phyloP scores from a whole-genome alignment of 2,888 invertebrate genomes.

The Dyspetes luteomarginatus region DNA sequence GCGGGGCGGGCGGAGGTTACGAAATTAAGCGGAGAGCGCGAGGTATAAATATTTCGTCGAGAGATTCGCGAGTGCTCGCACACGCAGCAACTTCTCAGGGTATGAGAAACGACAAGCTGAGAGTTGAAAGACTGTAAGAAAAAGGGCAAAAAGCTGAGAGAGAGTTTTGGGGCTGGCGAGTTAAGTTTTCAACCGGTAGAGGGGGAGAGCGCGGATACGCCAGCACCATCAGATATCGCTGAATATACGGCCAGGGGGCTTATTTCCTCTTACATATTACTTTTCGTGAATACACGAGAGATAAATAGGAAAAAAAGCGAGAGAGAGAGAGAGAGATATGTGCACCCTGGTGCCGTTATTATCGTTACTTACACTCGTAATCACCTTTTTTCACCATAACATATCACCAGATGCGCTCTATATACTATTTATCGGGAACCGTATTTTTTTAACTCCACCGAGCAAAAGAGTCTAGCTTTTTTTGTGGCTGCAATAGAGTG shows the following conservation, averaged over 20 bases:
- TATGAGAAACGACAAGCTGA: conserved; percentile 30
- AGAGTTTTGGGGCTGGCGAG: conserved; percentile 70
- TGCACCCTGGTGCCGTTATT: conserved; percentile 40
- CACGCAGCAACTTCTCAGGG: conserved; percentile 12
- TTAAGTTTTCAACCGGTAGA: conserved; percentile 77
- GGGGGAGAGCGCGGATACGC: conserved; percentile 65
- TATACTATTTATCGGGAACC: conserved; percentile 36
- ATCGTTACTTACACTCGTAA: conserved; percentile 46
- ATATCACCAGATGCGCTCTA: conserved; percentile 17
- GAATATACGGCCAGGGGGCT: conserved; percentile 76
- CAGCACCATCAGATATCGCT: conserved; percentile 77
- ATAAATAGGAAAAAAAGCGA: not conserved
- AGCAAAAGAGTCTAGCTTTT: not conserved
- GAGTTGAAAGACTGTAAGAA: conserved; percentile 46
- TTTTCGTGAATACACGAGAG: no score
- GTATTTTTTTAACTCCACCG: conserved; percentile 11
- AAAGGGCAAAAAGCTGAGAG: conserved; percentile 36
- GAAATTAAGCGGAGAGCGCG: conserved; percentile 78
- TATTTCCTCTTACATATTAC: conserved; percentile 79
- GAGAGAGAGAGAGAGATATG: conserved; percentile 6
- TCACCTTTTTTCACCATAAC: conserved; percentile 20
- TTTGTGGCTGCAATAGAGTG: not conserved
- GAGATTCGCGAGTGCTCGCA: conserved; percentile 63
- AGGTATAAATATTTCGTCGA: conserved; percentile 77
- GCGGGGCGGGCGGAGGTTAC: conserved; percentile 57